Base-by-base conservation (phyloP, 2,888 invertebrate species). In the Malachius bipustulatus region DNA sequence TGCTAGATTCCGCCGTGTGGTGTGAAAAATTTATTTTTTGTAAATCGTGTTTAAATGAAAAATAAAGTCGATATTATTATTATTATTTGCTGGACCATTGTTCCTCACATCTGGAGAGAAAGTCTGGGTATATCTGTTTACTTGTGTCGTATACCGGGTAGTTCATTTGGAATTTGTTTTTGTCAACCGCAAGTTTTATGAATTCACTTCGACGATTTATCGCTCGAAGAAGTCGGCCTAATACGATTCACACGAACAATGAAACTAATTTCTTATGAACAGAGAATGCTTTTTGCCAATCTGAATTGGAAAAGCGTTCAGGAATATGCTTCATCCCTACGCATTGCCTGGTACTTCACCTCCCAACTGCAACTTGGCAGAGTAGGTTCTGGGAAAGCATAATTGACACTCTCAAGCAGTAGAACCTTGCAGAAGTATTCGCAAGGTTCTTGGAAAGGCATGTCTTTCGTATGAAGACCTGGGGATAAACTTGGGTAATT, bases 171-270 rank as follows among this genome's bases (percentile, higher is more conserved):
- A 63, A 56, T 1, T 38, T 36, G 0, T 45, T 50, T 4, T 37
- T 59, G 8, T 47, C 48, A 2, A 50, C 57, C 0, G 36, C 44
- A 4, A 37, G 42, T 10, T 59, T 60, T 37, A 14, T n/a, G n/a
- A n/a, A n/a, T n/a, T n/a, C n/a, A n/a, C n/a, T n/a, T n/a, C n/a
- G n/a, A n/a, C n/a, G n/a, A n/a, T n/a, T n/a, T n/a, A n/a, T n/a
- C n/a, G n/a, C n/a, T n/a, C n/a, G n/a, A n/a, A n/a, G n/a, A n/a
- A n/a, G n/a, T n/a, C n/a, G n/a, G n/a, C n/a, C n/a, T n/a, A n/a
- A n/a, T n/a, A n/a, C n/a, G n/a, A n/a, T 62, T 1, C 57, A 49
- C 30, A 50, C 49, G 10, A 62, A 65, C 35, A 62, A 61, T 37
- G 57, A 55, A 0, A 51, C 49, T 1, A 59, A 58, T 37, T 63